phyloP scores from a whole-genome alignment of 2,113 vertebrate genomes.

The Malaclemys terrapin region DNA sequence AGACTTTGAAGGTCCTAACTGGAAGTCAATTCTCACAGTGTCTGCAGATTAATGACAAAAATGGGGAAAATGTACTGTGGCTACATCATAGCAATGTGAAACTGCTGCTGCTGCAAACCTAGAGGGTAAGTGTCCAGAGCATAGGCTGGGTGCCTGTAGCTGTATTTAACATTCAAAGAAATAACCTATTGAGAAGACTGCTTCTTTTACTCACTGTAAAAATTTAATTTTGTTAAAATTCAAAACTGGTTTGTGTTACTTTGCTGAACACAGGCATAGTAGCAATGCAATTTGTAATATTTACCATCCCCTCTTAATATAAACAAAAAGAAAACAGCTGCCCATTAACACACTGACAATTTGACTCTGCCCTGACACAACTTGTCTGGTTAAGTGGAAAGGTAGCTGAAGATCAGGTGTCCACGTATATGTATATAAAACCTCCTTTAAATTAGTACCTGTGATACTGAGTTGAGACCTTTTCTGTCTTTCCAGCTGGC shows the following conservation, averaged over 20 bases:
- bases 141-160: neutral
- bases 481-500: slow-evolving; percentile 11
- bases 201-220: neutral
- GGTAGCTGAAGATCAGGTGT: neutral
- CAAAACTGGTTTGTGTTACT: neutral
- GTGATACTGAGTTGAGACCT: neutral
- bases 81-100: too few relatives aligned
- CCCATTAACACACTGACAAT: fast-evolving
- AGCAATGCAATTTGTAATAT: neutral
- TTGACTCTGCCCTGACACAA: neutral
- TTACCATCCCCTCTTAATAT: neutral
- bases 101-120: neutral
- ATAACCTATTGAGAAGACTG: neutral
- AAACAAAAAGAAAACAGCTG: neutral
- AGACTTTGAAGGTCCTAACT: too few relatives aligned
- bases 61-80: too few relatives aligned
- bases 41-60: too few relatives aligned
- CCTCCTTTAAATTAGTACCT: neutral
- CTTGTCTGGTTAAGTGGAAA: neutral
- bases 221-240: neutral
- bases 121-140: neutral
- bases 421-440: neutral
- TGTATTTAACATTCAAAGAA: neutral
- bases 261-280: neutral
- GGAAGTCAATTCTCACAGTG: too few relatives aligned